These are phyloP conservation scores for Copidosoma aretas DNA, from an alignment of 2,888 invertebrate genomes.

Conservation along the genomic window DNA sequence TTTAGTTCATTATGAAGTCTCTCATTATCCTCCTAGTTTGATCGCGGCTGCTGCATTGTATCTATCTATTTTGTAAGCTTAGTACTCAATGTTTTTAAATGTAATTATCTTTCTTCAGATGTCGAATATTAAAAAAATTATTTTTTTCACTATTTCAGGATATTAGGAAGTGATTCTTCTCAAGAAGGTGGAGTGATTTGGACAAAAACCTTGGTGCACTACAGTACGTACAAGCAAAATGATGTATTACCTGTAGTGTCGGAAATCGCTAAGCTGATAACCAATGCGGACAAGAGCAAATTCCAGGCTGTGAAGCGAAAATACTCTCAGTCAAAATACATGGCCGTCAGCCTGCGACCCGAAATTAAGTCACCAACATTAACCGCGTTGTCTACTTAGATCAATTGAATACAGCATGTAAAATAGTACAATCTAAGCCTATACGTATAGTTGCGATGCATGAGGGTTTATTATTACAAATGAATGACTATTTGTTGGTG, in stretches of 20 bases:
- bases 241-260: slow-evolving; percentile 74
- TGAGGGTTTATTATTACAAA: slow-evolving; percentile 10
- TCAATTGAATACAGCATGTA: slow-evolving; percentile 42
- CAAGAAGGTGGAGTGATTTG: slow-evolving; percentile 66
- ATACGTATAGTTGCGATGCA: slow-evolving; percentile 30
- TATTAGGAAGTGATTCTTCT: slow-evolving; percentile 56
- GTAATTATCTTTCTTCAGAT: too few species aligned
- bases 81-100: background rate
- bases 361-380: slow-evolving; percentile 66
- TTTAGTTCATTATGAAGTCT: slow-evolving; percentile 80
- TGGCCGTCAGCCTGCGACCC: slow-evolving; percentile 71
- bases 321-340: slow-evolving; percentile 68
- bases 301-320: slow-evolving; percentile 75
- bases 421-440: slow-evolving; percentile 31
- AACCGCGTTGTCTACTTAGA: slow-evolving; percentile 20
- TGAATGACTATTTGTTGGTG: slow-evolving; percentile 36
- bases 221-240: slow-evolving; percentile 76
- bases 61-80: slow-evolving; percentile 70
- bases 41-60: slow-evolving; percentile 83
- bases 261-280: slow-evolving; percentile 74
- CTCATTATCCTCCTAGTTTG: slow-evolving; percentile 81
- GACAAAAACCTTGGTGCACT: slow-evolving; percentile 77
- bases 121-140: background rate
- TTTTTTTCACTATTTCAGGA: slow-evolving; percentile 41
- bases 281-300: slow-evolving; percentile 74